Evolutionary conservation across 2,888 invertebrate species (phyloP).

Genomic region (Oxyscelio sp.): DNA sequence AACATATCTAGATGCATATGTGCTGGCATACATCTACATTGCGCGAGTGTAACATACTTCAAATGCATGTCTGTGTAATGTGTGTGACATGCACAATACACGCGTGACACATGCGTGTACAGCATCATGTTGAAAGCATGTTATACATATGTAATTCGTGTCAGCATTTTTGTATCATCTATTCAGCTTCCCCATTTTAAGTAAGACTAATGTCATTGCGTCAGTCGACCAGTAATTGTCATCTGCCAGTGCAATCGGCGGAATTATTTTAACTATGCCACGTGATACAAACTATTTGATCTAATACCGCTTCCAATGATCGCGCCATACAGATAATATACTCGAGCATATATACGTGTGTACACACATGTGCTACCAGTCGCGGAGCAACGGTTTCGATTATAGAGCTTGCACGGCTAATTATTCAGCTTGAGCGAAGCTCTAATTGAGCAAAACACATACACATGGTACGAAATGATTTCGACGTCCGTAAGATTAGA

Average conservation of each 20-base stretch:
- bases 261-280: conserved; percentile 53
- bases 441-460: conserved; percentile 71
- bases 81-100: no score
- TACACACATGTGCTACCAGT: conserved; percentile 50
- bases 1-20: no score
- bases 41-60: no score
- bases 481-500: conserved; percentile 35
- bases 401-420: conserved; percentile 68
- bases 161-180: no score
- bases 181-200: no score
- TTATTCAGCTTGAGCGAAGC: conserved; percentile 64
- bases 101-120: no score
- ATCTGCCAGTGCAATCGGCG: conserved; percentile 29
- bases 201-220: conserved; percentile 11
- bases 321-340: conserved; percentile 42
- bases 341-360: conserved; percentile 16
- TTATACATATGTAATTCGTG: no score
- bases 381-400: conserved; percentile 65
- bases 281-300: conserved; percentile 58
- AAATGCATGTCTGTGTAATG: no score
- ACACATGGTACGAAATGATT: conserved; percentile 56
- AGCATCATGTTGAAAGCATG: no score
- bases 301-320: conserved; percentile 50
- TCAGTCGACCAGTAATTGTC: conserved; percentile 30
- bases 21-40: no score